phyloP scores from a whole-genome alignment of 1,140 invertebrate species.

The Brachionus koreanus region DNA sequence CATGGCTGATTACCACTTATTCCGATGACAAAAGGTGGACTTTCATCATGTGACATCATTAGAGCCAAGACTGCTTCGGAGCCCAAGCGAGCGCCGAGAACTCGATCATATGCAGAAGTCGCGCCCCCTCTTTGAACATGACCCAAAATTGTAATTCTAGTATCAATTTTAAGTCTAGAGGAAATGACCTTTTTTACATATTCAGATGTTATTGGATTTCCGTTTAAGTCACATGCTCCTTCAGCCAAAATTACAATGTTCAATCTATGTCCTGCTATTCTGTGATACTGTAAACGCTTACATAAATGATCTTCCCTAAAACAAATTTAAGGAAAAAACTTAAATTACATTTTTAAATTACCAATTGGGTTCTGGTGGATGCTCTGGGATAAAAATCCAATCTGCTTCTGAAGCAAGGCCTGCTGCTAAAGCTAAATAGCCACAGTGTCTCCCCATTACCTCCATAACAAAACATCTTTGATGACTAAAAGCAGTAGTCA shows the following conservation, averaged over 20 bases:
- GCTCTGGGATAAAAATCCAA: constrained; percentile 93
- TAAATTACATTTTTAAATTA: not conserved
- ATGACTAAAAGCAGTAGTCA: constrained; percentile 93
- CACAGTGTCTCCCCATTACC: constrained; percentile 98
- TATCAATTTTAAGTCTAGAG: constrained; percentile 86
- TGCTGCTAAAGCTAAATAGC: constrained; percentile 92
- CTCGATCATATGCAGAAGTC: constrained; percentile 96
- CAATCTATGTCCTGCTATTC: constrained; percentile 81
- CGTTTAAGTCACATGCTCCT: constrained; percentile 90
- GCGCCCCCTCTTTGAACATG: constrained; percentile 96
- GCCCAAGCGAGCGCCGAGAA: constrained; percentile 97
- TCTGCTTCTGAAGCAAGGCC: constrained; percentile 64
- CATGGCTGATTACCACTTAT: constrained; percentile 96
- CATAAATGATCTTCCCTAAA: constrained; percentile 72
- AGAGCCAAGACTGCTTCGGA: constrained; percentile 95
- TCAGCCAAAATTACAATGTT: constrained; percentile 99
- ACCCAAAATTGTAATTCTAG: constrained; percentile 91
- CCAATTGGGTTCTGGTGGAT: constrained; percentile 86
- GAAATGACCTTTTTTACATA: constrained; percentile 78
- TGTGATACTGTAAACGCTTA: constrained; percentile 69
- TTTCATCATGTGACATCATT: constrained; percentile 88
- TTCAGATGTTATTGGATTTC: constrained; percentile 86
- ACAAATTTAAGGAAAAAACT: not conserved
- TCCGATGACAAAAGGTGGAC: constrained; percentile 87
- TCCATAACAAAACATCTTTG: constrained; percentile 99